A percentile compares a stretch with the other conserved stretches of the same genome.
phyloP scores from a whole-genome alignment of 2,113 vertebrate genomes.

The Nicator chloris region DNA sequence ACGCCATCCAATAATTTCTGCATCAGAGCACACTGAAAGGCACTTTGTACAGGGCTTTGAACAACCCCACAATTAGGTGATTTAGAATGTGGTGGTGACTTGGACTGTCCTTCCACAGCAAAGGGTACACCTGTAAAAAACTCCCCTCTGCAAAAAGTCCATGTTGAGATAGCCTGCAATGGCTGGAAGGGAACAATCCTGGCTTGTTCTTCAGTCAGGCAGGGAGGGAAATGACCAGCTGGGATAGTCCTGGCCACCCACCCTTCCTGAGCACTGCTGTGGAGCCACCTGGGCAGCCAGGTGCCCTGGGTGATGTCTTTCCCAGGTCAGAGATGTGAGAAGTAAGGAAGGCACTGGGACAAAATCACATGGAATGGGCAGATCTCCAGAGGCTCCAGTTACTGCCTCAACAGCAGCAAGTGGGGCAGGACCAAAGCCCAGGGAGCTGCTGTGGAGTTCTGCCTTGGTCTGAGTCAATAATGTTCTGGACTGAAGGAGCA shows the following conservation, averaged over 20 bases:
- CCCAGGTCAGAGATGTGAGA: not conserved
- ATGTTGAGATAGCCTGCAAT: not conserved
- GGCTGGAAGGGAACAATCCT: not conserved
- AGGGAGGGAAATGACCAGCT: not conserved
- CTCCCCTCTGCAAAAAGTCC: not conserved
- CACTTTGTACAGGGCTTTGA: not conserved
- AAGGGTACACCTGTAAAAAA: not conserved
- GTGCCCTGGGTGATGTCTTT: not conserved
- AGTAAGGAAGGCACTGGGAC: not conserved
- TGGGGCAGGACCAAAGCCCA: not conserved
- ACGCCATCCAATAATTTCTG: conserved; percentile 44
- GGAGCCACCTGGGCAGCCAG: not conserved
- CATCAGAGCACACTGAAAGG: conserved; percentile 31
- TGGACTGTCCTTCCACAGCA: not conserved
- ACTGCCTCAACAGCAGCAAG: not conserved
- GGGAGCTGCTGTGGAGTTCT: not conserved
- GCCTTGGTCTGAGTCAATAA: not conserved
- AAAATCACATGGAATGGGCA: not conserved
- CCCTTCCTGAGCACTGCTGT: not conserved
- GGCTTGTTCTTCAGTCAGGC: not conserved
- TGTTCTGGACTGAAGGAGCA: not conserved
- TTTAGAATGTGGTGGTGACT: not conserved
- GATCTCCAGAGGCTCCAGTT: not conserved
- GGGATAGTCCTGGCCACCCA: not conserved
- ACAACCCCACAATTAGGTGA: not conserved